Evolutionary conservation across 2,113 vertebrate genomes (phyloP), one percentile per base, ranked within the genome.

Genomic region (Vanacampus margaritifer): DNA sequence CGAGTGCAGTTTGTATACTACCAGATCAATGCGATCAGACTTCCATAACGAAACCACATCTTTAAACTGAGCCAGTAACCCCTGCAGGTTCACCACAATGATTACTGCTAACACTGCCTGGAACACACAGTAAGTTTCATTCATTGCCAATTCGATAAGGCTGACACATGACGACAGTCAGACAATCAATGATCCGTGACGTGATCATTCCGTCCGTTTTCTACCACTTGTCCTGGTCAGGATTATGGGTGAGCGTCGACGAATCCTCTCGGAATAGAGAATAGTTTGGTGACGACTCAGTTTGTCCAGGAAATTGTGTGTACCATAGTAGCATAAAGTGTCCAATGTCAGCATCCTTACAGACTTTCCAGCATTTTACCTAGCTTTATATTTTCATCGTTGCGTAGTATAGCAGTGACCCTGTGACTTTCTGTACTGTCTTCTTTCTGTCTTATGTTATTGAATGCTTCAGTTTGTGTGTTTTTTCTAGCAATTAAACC

Each of bases 41-140:
- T 90, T 93, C 95, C 95, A 97, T 81, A 95, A 93, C 72, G 87
- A 87, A 6, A 72, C 37, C 21, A 97, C 68, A 64, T 97, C 93
- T 84, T 75, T 93, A 79, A 96, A 92, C 62, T 97, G 95, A 74
- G 91, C 93, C 69, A 96, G 89, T 85, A 95, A 93, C 56, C 93
- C 93, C 75, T 94, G 94, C 77, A 96, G 90, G 79, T 96, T 96
- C 81, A 96, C 94, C 74, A 95, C 92, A 69, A 95, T 93, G 69
- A 96, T 93, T 54, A 92, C 94, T 28, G 95, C 94, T 59, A 96
- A 84, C 79, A 94, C 94, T 39, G 94, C 91, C 94, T 97, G 88
- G 72, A 89, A 83, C 66, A 81, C 62, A 83, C 59, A 82, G 21
- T 16, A 23, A 63, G 23, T 54, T 54, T 13, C 28, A 58, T 60